Evolutionary conservation across 2,888 invertebrate genomes (phyloP).

Genomic region (Cylloceria caligata): DNA sequence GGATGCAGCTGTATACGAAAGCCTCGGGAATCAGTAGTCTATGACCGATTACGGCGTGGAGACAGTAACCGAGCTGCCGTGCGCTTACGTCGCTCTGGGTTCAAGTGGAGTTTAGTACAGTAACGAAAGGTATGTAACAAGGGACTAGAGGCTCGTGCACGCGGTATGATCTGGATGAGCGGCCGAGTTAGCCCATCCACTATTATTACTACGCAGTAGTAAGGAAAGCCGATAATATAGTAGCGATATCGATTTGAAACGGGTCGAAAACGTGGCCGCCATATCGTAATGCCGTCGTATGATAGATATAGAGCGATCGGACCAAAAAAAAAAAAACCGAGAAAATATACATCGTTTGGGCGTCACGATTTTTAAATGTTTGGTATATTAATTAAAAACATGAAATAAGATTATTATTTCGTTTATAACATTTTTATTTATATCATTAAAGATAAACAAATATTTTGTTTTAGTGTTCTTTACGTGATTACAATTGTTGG

Average conservation of each 20-base stretch:
- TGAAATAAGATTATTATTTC: no score
- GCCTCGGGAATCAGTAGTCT: constrained; percentile 62
- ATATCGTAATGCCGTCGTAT: constrained; percentile 9
- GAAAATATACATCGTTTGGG: not conserved
- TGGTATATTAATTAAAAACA: no score
- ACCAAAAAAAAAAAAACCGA: not conserved
- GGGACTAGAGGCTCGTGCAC: constrained; percentile 23
- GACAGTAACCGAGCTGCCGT: constrained; percentile 3
- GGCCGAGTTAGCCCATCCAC: constrained; percentile 50
- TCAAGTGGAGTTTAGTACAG: constrained; percentile 30
- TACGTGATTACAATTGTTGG: not conserved
- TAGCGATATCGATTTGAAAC: constrained; percentile 20
- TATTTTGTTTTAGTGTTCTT: not conserved
- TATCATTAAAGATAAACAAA: no score
- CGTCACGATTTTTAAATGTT: no score
- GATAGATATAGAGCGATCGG: not conserved
- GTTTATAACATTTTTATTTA: no score
- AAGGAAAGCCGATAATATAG: constrained; percentile 59
- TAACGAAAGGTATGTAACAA: not conserved
- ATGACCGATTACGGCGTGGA: constrained; percentile 55
- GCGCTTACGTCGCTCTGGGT: constrained; percentile 11
- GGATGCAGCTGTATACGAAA: constrained; percentile 55
- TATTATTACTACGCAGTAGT: constrained; percentile 53
- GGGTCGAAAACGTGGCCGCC: constrained; percentile 20
- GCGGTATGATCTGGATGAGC: constrained; percentile 63